Base-by-base conservation (phyloP, 2,888 invertebrate genomes). In the Agrotis puta region DNA sequence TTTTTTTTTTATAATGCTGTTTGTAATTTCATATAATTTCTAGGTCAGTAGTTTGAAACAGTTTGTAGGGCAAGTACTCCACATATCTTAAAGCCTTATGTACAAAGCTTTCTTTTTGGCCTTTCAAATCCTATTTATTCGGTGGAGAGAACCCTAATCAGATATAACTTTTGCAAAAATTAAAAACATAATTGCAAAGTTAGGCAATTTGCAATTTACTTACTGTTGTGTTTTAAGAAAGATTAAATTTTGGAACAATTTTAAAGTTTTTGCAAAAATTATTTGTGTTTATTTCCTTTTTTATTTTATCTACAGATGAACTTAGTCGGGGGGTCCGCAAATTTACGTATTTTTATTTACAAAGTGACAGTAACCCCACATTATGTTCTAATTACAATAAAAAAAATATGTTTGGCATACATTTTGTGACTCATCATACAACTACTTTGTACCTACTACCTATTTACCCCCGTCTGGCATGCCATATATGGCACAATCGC, bases 101-200 rank as follows among this genome's bases (percentile, higher is more conserved):
- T 94, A 95, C 95, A 95, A 94, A 94, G 94, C 94, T 83, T 88
- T 88, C 65, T 93, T 92, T 95, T 95, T 95, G 94, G 94, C 94
- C 92, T 92, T 89, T 91, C 90, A 93, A 90, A 89, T 93, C 89
- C 89, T 92, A 89, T 87, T 87, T 90, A 92, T 88, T 93, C 95
- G 94, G 94, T 94, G 92, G 92, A 92, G 89, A 87, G 81, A 88
- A 88, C 88, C 89, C 89, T 91, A 87, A 79, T 77, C 62, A 80
- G 84, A 72, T 78, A 84, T 84, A 87, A 85, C 72, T 79, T 86
- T 85, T 84, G 84, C 85, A 85, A 85, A 83, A 85, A 81, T 65
- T 59, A 61, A 70, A 83, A 79, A 74, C 11, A 48, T 20, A 68
- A 61, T 64, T 79, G 74, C 65, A 70, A 71, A 70, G 54, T 54